These are phyloP conservation scores for Hippocampus abdominalis DNA, from an alignment of 2,113 vertebrate species.

Conservation along the genomic window DNA sequence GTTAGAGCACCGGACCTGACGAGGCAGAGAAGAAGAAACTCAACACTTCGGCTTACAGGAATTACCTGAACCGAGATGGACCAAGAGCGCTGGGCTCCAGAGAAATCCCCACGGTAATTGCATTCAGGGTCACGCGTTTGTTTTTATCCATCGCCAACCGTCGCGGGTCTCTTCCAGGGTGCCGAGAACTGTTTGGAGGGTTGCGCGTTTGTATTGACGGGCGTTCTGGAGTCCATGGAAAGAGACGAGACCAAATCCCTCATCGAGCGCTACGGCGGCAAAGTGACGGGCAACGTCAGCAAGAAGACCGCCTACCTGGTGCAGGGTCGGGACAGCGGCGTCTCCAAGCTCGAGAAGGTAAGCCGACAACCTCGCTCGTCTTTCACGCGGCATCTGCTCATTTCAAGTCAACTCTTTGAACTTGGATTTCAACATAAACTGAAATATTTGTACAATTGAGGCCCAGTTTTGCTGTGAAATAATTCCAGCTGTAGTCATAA, in stretches of 20 bases:
- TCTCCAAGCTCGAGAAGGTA: conserved; percentile 90
- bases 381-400: neutral
- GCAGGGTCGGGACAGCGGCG: conserved; percentile 87
- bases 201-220: conserved; percentile 90
- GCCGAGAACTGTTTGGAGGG: conserved; percentile 96
- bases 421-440: neutral
- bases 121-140: too few species aligned
- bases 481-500: neutral
- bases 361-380: neutral
- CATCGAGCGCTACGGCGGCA: conserved; percentile 93
- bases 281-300: conserved; percentile 93
- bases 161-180: conserved; percentile 75
- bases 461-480: neutral
- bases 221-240: conserved; percentile 92
- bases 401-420: neutral
- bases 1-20: conserved; percentile 80
- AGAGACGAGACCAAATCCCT: conserved; percentile 89
- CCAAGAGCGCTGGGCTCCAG: conserved; percentile 94
- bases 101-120: conserved; percentile 84
- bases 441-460: too few species aligned
- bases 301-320: conserved; percentile 93
- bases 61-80: conserved; percentile 91
- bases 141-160: neutral
- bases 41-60: conserved; percentile 85
- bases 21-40: conserved; percentile 85